These are phyloP conservation scores for Ephydatia muelleri DNA, from an alignment of 37 sponge, comb jelly and placozoan species.

Conservation along the genomic window DNA sequence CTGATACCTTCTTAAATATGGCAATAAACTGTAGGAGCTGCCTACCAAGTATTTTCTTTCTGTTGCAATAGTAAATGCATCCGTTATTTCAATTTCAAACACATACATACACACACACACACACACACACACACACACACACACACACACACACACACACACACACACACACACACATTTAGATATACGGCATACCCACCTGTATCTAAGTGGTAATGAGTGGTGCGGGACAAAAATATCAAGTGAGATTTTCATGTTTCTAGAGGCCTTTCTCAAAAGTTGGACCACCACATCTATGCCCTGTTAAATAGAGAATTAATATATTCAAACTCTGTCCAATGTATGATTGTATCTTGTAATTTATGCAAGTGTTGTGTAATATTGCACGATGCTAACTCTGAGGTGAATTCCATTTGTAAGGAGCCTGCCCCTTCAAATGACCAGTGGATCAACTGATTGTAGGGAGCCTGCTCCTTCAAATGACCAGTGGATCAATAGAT, in stretches of 20 bases:
- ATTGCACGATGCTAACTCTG: too few species aligned
- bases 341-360: too few species aligned
- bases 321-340: neutral
- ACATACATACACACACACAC: conserved; percentile 13
- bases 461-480: too few species aligned
- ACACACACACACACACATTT: conserved; percentile 38
- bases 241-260: neutral
- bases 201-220: conserved; percentile 17
- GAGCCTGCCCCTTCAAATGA: too few species aligned
- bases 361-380: too few species aligned
- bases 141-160: conserved; percentile 45
- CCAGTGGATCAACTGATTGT: too few species aligned
- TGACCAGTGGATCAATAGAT: too few species aligned
- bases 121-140: conserved; percentile 13
- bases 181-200: neutral
- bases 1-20: too few species aligned
- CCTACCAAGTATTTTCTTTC: neutral
- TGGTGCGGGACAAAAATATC: neutral
- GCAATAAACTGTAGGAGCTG: neutral
- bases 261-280: conserved; percentile 37
- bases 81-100: neutral
- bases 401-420: too few species aligned
- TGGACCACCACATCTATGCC: conserved; percentile 31
- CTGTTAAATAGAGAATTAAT: conserved; percentile 2
- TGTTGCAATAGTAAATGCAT: neutral